phyloP scores from a whole-genome alignment of 2,797 vertebrate species.

The Megaceryle alcyon region DNA sequence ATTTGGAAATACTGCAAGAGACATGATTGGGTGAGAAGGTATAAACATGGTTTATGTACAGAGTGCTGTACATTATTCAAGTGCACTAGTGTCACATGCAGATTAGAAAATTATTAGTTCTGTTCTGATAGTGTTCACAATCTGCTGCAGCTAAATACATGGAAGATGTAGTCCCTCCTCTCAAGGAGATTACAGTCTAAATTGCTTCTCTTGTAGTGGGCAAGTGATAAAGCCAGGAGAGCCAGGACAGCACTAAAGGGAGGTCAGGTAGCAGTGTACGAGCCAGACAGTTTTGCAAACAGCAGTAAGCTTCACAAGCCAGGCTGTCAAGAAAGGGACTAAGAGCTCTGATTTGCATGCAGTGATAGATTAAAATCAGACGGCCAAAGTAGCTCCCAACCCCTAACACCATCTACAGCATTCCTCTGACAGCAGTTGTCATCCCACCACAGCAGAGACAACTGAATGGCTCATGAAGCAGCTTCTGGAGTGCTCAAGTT shows the following conservation, averaged over 20 bases:
- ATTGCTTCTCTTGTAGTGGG: not conserved
- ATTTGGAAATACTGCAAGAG: slow-evolving; percentile 53
- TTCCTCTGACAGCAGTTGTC: slow-evolving; percentile 10
- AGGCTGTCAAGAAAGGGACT: not conserved
- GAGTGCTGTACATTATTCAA: slow-evolving; percentile 30
- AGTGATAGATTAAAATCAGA: not conserved
- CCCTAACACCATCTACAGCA: not conserved
- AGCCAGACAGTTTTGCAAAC: not conserved
- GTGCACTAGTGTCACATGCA: not conserved
- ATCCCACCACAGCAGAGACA: not conserved
- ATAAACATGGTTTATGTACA: slow-evolving; percentile 60
- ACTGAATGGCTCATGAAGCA: slow-evolving; percentile 2
- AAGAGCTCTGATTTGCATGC: not conserved
- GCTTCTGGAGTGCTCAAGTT: slow-evolving; percentile 19
- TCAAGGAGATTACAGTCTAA: not conserved
- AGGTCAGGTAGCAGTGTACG: not conserved
- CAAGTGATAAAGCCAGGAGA: not conserved
- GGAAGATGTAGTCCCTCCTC: not conserved
- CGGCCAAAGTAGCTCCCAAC: not conserved
- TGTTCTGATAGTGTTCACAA: not conserved
- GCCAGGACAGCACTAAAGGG: not conserved
- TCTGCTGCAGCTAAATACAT: not conserved
- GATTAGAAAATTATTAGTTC: slow-evolving; percentile 25
- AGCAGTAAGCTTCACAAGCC: not conserved
- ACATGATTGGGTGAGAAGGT: slow-evolving; percentile 46